A percentile compares a stretch with the other conserved stretches of the same genome.
Conservation (phyloP, 2,797 vertebrate species). For the Pseudocheirus occidentalis region DNA sequence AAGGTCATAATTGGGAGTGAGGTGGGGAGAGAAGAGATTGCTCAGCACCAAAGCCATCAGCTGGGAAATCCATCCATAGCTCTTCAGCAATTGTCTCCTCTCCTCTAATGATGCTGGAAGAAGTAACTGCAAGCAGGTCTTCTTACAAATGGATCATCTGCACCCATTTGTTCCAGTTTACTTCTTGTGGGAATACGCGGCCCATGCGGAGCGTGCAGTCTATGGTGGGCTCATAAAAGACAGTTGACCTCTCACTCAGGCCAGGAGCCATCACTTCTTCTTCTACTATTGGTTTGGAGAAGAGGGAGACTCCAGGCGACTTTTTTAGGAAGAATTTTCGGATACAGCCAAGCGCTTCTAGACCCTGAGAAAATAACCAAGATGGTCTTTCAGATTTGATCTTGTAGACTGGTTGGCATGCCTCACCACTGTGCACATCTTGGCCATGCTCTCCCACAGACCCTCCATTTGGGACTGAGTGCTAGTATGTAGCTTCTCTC, state of each 20-base stretch:
- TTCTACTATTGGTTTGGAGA: constrained; percentile 78
- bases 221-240: constrained; percentile 92
- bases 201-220: constrained; percentile 91
- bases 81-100: not conserved
- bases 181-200: constrained; percentile 89
- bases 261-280: constrained; percentile 37
- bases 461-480: not conserved
- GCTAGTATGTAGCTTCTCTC: not conserved
- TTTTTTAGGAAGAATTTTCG: constrained; percentile 84
- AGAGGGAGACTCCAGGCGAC: constrained; percentile 84
- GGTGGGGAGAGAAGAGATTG: not conserved
- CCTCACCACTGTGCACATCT: not conserved
- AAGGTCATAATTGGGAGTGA: constrained; percentile 1
- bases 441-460: not conserved
- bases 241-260: constrained; percentile 53
- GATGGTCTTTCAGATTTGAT: not conserved
- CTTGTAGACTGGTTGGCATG: not conserved
- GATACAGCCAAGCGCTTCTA: constrained; percentile 90
- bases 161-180: constrained; percentile 92
- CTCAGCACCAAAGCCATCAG: not conserved
- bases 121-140: not conserved
- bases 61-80: not conserved
- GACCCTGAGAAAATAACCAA: constrained; percentile 83
- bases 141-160: constrained; percentile 78
- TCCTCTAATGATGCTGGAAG: not conserved